phyloP scores from a whole-genome alignment of 2,113 vertebrate genomes.

The Orcinus orca region DNA sequence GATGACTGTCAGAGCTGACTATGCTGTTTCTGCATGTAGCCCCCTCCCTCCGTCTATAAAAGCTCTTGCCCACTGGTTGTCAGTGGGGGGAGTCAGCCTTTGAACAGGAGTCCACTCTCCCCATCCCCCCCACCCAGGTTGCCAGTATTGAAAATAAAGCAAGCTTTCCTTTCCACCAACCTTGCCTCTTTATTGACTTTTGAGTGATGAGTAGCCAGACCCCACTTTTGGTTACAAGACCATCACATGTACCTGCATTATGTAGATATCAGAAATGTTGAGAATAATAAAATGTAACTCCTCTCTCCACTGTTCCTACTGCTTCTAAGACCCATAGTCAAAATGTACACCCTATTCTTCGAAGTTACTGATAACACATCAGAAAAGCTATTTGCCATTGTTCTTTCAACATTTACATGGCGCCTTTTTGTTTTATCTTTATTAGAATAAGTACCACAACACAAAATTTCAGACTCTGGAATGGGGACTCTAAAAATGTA shows the following conservation, averaged over 20 bases:
- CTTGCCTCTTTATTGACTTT: not conserved
- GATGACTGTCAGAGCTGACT: not conserved
- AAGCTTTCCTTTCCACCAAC: not conserved
- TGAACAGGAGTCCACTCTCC: not conserved
- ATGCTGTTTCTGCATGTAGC: not conserved
- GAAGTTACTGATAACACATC: not conserved
- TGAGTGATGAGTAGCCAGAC: not conserved
- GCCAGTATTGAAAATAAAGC: not conserved
- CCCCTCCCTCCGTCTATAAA: not conserved
- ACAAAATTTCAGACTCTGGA: not conserved
- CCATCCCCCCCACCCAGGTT: not conserved
- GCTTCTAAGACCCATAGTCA: not conserved
- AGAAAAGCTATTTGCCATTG: not conserved
- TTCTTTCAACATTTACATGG: not conserved
- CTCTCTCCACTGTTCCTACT: not conserved
- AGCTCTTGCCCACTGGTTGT: not conserved
- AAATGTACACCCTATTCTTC: not conserved
- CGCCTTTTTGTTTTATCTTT: not conserved
- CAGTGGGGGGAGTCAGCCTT: not conserved
- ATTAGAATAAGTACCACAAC: not conserved
- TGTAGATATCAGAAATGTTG: not conserved
- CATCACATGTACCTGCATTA: not conserved
- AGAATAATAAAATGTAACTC: not conserved
- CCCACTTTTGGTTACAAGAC: not conserved
- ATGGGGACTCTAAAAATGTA: not conserved